Evolutionary conservation across 2,888 invertebrate species (phyloP).

Genomic region (Noctua janthe): DNA sequence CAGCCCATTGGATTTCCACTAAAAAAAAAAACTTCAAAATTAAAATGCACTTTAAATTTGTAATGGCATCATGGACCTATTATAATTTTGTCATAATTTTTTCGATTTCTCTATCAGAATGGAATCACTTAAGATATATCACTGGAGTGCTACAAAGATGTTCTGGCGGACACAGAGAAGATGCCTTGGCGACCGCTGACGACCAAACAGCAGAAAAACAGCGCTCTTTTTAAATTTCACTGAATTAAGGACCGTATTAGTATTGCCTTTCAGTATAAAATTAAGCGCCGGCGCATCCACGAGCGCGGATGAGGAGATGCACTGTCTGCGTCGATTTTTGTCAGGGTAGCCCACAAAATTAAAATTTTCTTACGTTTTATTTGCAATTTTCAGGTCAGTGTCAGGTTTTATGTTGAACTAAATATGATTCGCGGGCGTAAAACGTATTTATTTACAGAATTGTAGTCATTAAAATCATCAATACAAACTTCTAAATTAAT

Average conservation of each 20-base stretch:
- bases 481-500: too few species aligned
- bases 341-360: too few species aligned
- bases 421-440: too few species aligned
- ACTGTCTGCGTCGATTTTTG: neutral
- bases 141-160: neutral
- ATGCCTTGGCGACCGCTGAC: neutral
- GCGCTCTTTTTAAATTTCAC: neutral
- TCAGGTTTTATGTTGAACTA: too few species aligned
- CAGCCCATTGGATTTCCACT: neutral
- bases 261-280: neutral
- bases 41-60: conserved; percentile 49
- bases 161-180: neutral
- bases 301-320: neutral
- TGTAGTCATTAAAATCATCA: too few species aligned
- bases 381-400: too few species aligned
- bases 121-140: neutral
- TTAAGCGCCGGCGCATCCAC: neutral
- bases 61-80: conserved; percentile 36
- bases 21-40: conserved; percentile 23
- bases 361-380: too few species aligned
- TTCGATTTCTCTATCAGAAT: conserved; percentile 23
- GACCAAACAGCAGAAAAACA: neutral
- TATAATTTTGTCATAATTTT: conserved; percentile 22
- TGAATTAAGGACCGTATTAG: neutral
- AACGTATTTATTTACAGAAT: too few species aligned